These are phyloP conservation scores for Elaphurus davidianus DNA, from an alignment of 2,113 vertebrate genomes.

Conservation along the genomic window DNA sequence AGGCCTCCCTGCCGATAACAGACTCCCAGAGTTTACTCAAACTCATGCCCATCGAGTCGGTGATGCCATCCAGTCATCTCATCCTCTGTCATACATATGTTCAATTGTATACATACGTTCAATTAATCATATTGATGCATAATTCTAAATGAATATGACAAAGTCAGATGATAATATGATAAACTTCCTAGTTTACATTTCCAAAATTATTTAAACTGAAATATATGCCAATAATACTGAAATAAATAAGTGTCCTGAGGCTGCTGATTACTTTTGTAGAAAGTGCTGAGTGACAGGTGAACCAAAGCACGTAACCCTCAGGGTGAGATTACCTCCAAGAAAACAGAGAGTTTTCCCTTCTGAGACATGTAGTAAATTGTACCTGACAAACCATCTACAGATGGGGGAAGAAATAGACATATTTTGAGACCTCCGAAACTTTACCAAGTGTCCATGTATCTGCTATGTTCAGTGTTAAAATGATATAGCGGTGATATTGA, in stretches of 20 bases:
- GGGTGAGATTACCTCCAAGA: not conserved
- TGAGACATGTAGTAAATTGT: not conserved
- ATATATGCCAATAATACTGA: not conserved
- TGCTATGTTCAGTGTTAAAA: not conserved
- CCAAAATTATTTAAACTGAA: not conserved
- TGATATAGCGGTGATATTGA: not conserved
- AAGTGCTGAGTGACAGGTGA: not conserved
- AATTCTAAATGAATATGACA: not conserved
- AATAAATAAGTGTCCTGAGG: not conserved
- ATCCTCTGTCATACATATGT: slow-evolving; percentile 38
- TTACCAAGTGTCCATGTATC: not conserved
- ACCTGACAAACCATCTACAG: not conserved
- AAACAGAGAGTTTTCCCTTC: not conserved
- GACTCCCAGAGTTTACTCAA: no score
- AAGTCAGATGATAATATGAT: not conserved
- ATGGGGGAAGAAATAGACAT: not conserved
- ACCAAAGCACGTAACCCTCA: not conserved
- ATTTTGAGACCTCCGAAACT: not conserved
- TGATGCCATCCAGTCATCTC: no score
- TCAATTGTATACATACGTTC: not conserved
- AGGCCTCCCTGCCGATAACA: no score
- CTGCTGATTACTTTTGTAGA: not conserved
- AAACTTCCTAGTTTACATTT: not conserved
- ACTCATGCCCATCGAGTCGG: no score
- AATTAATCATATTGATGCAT: slow-evolving; percentile 56